phyloP scores from a whole-genome alignment of 2,888 invertebrate species.

The Tipula helvola region DNA sequence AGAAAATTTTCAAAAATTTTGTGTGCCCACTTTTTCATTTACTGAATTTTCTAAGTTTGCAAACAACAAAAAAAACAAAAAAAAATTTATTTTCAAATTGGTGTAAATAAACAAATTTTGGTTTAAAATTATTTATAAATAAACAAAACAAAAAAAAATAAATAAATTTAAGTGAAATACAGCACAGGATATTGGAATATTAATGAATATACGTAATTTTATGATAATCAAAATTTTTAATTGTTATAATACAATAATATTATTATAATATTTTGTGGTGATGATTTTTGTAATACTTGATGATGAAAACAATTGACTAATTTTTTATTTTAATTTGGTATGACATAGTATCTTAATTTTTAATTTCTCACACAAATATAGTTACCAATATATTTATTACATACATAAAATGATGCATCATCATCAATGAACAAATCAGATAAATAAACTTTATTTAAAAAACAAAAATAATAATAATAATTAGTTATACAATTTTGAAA shows the following conservation, averaged over 20 bases:
- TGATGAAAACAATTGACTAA: background rate
- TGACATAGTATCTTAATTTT: background rate
- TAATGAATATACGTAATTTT: constrained; percentile 4
- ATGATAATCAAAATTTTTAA: background rate
- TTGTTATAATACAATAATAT: background rate
- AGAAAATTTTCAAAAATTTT: background rate
- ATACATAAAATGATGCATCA: background rate
- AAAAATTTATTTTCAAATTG: background rate
- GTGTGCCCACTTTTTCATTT: background rate
- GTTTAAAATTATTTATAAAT: background rate
- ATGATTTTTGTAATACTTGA: background rate
- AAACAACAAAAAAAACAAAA: background rate
- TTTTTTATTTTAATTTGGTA: background rate
- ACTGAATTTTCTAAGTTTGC: background rate
- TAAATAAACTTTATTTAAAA: background rate
- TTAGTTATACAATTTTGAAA: constrained; percentile 4
- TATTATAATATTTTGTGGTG: background rate
- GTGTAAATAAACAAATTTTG: background rate
- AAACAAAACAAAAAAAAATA: background rate
- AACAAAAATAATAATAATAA: background rate
- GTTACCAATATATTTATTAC: background rate
- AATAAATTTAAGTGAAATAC: background rate
- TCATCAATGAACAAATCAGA: background rate
- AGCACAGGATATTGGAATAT: background rate
- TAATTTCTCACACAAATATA: background rate